Evolutionary conservation across 2,797 vertebrate genomes (phyloP).

Genomic region (Podarcis lilfordi): DNA sequence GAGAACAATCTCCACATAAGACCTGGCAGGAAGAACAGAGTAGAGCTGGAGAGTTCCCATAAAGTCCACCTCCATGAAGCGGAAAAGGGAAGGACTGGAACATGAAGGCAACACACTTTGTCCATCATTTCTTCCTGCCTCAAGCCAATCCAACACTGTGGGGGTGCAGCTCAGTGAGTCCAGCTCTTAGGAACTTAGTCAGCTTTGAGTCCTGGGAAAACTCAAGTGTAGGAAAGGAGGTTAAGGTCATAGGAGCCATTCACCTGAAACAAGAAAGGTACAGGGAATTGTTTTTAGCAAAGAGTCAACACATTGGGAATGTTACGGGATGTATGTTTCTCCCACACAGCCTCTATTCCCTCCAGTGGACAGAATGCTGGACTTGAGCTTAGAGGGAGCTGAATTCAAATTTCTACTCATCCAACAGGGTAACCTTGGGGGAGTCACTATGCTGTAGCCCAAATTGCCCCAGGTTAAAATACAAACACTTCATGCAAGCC

Average conservation of each 20-base stretch:
- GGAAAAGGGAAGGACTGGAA: not conserved
- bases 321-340: not conserved
- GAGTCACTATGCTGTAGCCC: not conserved
- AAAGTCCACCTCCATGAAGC: not conserved
- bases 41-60: not conserved
- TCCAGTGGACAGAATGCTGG: not conserved
- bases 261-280: slow-evolving; percentile 80
- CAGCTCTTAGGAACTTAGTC: not conserved
- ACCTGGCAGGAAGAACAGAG: not conserved
- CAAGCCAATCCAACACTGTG: not conserved
- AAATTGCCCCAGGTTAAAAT: not conserved
- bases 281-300: slow-evolving; percentile 19
- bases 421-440: not conserved
- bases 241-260: slow-evolving; percentile 94
- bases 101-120: not conserved
- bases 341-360: not conserved
- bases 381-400: too few relatives aligned
- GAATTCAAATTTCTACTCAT: not conserved
- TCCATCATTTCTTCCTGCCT: slow-evolving; percentile 3
- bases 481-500: not conserved
- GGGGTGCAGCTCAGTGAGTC: not conserved
- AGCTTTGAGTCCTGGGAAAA: accelerated
- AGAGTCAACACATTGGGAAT: not conserved
- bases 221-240: slow-evolving; percentile 88
- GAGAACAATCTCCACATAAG: not conserved